Percentiles rank a stretch among this genome's conserved stretches.
These are phyloP conservation scores for Liodrosophila aerea DNA, from an alignment of 2,888 invertebrate genomes.

Conservation along the genomic window DNA sequence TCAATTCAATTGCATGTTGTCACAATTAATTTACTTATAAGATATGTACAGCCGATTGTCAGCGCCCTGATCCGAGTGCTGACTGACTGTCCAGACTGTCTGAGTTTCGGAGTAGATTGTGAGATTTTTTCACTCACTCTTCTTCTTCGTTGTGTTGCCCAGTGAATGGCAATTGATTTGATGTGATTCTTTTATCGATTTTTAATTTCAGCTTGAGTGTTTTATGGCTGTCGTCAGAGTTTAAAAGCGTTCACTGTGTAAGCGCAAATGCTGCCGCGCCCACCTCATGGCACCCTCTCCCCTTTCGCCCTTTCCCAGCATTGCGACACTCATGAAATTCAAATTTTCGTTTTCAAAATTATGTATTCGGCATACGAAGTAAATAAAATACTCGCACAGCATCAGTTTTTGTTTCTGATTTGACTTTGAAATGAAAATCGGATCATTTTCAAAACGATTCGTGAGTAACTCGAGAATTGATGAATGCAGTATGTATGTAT, in stretches of 20 bases:
- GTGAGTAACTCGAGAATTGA: slow-evolving; percentile 3
- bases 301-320: slow-evolving; percentile 28
- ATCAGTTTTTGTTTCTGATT: slow-evolving; percentile 33
- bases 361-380: slow-evolving; percentile 49
- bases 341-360: slow-evolving; percentile 28
- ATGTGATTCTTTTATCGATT: slow-evolving; percentile 67
- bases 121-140: slow-evolving; percentile 22
- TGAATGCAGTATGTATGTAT: slow-evolving; percentile 6
- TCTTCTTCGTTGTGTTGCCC: slow-evolving; percentile 15
- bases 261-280: slow-evolving; percentile 38
- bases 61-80: slow-evolving; percentile 10
- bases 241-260: slow-evolving; percentile 21
- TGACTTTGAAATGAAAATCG: slow-evolving; percentile 46
- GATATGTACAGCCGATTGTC: slow-evolving; percentile 54
- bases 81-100: background rate
- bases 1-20: slow-evolving; percentile 80
- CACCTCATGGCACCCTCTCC: background rate
- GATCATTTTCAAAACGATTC: slow-evolving; percentile 18
- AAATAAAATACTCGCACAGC: slow-evolving; percentile 14
- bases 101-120: slow-evolving; percentile 27
- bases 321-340: slow-evolving; percentile 52
- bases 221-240: slow-evolving; percentile 60
- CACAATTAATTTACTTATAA: slow-evolving; percentile 80
- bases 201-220: slow-evolving; percentile 65
- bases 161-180: slow-evolving; percentile 64